A percentile compares a stretch with the other conserved stretches of the same genome.
These are phyloP conservation scores for Yponomeuta plumbellus DNA, from an alignment of 2,888 invertebrate species.

Conservation along the genomic window DNA sequence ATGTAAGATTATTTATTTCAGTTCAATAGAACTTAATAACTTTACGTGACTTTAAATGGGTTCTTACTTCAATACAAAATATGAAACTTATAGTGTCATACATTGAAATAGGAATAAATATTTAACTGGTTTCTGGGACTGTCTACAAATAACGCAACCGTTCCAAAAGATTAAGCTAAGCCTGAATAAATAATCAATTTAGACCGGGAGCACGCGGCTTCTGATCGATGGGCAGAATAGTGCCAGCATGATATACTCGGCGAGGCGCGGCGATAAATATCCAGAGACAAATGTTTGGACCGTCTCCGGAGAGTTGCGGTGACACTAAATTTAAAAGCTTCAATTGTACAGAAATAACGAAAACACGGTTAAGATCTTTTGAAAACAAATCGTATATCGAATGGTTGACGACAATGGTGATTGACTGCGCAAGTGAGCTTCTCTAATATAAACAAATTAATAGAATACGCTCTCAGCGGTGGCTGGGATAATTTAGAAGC, in stretches of 20 bases:
- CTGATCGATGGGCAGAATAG: slow-evolving; percentile 74
- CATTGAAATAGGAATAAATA: no score
- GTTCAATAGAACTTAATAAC: no score
- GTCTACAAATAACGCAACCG: slow-evolving; percentile 64
- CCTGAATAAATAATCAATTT: slow-evolving; percentile 73
- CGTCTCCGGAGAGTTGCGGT: slow-evolving; percentile 72
- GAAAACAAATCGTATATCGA: slow-evolving; percentile 75
- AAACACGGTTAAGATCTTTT: slow-evolving; percentile 75
- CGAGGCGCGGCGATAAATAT: slow-evolving; percentile 71
- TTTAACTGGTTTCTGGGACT: slow-evolving; percentile 56
- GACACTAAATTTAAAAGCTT: slow-evolving; percentile 76
- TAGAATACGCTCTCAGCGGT: slow-evolving; percentile 52
- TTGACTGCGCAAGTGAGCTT: slow-evolving; percentile 74
- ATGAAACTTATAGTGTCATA: no score
- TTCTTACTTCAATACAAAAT: neutral
- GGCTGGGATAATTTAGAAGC: slow-evolving; percentile 47
- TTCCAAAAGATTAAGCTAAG: slow-evolving; percentile 66
- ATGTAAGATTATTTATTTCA: no score
- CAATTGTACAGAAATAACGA: slow-evolving; percentile 75
- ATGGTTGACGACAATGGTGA: slow-evolving; percentile 72
- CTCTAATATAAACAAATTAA: slow-evolving; percentile 77
- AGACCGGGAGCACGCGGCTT: slow-evolving; percentile 58
- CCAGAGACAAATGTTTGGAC: slow-evolving; percentile 72
- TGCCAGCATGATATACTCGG: slow-evolving; percentile 70
- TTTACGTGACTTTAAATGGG: neutral